Conservation (phyloP, 1,140 invertebrate genomes). For the Pachypsylla venusta region DNA sequence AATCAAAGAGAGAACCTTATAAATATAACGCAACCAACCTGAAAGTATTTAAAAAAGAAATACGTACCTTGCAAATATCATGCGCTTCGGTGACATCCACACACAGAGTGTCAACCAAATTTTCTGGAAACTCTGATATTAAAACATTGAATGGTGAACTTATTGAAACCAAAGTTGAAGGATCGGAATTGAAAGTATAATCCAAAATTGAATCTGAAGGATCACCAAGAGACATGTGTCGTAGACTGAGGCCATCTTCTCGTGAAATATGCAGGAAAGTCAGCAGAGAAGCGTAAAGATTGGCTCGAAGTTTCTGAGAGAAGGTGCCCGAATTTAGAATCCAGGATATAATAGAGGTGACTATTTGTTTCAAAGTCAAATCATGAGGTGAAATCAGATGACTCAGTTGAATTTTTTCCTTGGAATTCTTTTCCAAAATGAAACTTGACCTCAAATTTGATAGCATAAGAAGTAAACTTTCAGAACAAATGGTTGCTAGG, state of each 20-base stretch:
- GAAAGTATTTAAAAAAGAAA: too few species aligned
- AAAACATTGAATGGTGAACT: slow-evolving; percentile 36
- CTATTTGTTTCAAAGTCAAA: slow-evolving; percentile 31
- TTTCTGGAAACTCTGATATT: slow-evolving; percentile 56
- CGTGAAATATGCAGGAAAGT: slow-evolving; percentile 65
- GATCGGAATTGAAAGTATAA: background rate
- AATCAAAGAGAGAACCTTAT: too few species aligned
- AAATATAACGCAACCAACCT: too few species aligned
- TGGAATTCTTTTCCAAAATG: slow-evolving; percentile 31
- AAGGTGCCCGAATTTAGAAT: slow-evolving; percentile 36
- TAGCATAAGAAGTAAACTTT: slow-evolving; percentile 47
- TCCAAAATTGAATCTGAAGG: slow-evolving; percentile 19
- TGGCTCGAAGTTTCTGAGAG: slow-evolving; percentile 66
- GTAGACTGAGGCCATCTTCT: slow-evolving; percentile 32
- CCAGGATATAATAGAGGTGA: slow-evolving; percentile 36
- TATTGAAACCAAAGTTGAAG: slow-evolving; percentile 4
- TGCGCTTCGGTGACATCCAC: slow-evolving; percentile 74
- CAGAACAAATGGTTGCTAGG: slow-evolving; percentile 48
- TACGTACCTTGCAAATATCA: slow-evolving; percentile 57
- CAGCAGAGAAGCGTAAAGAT: slow-evolving; percentile 60
- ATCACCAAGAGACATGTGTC: slow-evolving; percentile 24
- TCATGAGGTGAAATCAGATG: background rate
- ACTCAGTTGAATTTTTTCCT: slow-evolving; percentile 26
- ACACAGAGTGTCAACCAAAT: slow-evolving; percentile 65
- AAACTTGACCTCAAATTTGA: slow-evolving; percentile 53